Conservation (phyloP, 2,113 vertebrate species). For the Glaucomys volans region DNA sequence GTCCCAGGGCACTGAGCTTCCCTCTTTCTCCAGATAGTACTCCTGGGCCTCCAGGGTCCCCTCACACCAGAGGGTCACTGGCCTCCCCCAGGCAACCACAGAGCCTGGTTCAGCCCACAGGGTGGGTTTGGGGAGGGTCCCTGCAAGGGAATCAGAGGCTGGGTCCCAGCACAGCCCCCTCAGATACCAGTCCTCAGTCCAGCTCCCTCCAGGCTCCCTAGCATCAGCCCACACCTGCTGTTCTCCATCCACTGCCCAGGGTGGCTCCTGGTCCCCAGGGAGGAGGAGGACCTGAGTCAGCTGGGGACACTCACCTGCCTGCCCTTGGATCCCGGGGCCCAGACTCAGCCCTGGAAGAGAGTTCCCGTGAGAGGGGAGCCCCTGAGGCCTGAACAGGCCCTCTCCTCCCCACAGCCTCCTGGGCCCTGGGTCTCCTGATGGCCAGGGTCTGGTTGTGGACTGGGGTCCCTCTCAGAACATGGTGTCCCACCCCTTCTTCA, state of each 20-base stretch:
- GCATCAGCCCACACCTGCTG: no score
- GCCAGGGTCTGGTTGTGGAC: background rate
- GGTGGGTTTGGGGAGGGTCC: no score
- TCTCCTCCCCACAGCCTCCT: background rate
- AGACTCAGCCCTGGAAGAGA: background rate
- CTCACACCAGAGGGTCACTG: background rate
- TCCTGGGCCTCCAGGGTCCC: fast-evolving
- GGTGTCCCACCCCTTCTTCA: no score
- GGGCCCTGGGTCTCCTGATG: background rate
- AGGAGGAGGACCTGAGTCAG: background rate
- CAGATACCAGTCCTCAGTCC: no score
- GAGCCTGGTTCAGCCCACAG: no score
- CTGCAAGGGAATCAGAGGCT: no score
- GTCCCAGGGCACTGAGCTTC: no score
- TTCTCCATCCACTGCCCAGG: no score
- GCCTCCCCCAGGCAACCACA: no score
- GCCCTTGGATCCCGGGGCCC: fast-evolving
- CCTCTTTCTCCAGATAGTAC: background rate
- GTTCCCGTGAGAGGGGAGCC: no score
- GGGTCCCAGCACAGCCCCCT: no score
- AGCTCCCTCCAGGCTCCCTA: no score
- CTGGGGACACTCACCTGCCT: background rate
- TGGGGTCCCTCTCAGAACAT: fast-evolving
- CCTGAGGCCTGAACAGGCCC: background rate
- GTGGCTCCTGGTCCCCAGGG: background rate